Evolutionary conservation across 2,797 vertebrate species (phyloP).

Genomic region (Sebastes paucispinis): DNA sequence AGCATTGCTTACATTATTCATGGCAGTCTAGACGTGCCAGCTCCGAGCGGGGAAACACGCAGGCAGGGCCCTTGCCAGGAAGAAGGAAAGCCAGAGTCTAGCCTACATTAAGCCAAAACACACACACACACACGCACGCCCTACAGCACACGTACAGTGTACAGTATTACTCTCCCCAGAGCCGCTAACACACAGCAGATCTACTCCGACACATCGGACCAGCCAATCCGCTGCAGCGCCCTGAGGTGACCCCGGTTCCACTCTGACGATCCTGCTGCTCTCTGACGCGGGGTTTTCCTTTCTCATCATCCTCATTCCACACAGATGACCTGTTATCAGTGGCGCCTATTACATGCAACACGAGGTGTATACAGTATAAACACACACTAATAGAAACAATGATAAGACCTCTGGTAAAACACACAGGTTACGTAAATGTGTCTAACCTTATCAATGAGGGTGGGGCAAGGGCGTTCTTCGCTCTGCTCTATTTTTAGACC

Average conservation of each 20-base stretch:
- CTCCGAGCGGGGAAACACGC: slow-evolving; percentile 66
- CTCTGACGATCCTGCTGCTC: slow-evolving; percentile 30
- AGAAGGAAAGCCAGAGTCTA: slow-evolving; percentile 51
- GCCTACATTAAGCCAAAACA: slow-evolving; percentile 50
- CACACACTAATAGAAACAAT: background rate
- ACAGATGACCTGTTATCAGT: slow-evolving; percentile 30
- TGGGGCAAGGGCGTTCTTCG: slow-evolving; percentile 21
- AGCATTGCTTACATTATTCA: slow-evolving; percentile 77
- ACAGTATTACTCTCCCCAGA: slow-evolving; percentile 27
- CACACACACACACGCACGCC: slow-evolving; percentile 24
- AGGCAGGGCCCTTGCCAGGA: slow-evolving; percentile 61
- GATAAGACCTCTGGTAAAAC: background rate
- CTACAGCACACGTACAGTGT: slow-evolving; percentile 20
- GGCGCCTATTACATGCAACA: background rate
- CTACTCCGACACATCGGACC: slow-evolving; percentile 33
- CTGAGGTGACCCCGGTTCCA: slow-evolving; percentile 49
- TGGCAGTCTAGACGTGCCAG: slow-evolving; percentile 66
- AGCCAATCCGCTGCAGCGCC: slow-evolving; percentile 49
- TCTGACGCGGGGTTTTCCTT: slow-evolving; percentile 57
- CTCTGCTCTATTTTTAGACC: slow-evolving; percentile 56
- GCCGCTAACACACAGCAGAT: slow-evolving; percentile 16
- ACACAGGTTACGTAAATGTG: slow-evolving; percentile 21
- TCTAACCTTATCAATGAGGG: slow-evolving; percentile 27
- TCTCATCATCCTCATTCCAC: slow-evolving; percentile 45
- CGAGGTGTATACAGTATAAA: background rate